Evolutionary conservation across 2,888 invertebrate species (phyloP).

Genomic region (Ophion slaviceki): DNA sequence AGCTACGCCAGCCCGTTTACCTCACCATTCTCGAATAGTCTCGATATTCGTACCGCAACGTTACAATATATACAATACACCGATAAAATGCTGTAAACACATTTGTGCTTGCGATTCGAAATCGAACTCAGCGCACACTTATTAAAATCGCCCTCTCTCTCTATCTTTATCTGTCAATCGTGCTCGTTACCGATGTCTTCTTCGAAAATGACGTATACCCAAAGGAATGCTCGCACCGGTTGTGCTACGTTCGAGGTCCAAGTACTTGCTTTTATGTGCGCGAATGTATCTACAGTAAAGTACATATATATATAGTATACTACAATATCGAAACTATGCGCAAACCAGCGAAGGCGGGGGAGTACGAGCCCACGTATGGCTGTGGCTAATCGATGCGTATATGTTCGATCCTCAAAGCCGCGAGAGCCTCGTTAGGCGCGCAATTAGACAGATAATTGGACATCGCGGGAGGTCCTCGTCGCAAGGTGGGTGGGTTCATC

Average conservation of each 20-base stretch:
- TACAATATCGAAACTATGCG: slow-evolving; percentile 48
- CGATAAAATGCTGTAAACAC: no score
- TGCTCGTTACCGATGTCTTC: slow-evolving; percentile 18
- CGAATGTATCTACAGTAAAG: background rate
- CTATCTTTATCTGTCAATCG: background rate
- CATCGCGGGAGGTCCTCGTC: slow-evolving; percentile 61
- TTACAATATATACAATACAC: no score
- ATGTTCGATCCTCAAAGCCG: slow-evolving; percentile 55
- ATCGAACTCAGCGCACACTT: no score
- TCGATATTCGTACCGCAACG: no score
- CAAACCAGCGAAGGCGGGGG: slow-evolving; percentile 9
- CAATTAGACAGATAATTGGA: slow-evolving; percentile 66
- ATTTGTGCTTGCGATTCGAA: no score
- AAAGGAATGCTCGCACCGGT: slow-evolving; percentile 47
- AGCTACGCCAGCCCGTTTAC: no score
- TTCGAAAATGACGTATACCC: slow-evolving; percentile 33
- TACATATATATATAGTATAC: slow-evolving; percentile 1
- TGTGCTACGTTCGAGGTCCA: slow-evolving; percentile 45
- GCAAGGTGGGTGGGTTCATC: slow-evolving; percentile 47
- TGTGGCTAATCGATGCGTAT: slow-evolving; percentile 64
- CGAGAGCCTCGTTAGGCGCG: slow-evolving; percentile 64
- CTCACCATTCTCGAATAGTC: no score
- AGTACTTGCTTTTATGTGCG: slow-evolving; percentile 19
- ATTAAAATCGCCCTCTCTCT: no score
- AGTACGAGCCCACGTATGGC: slow-evolving; percentile 35